These are phyloP conservation scores for Phyllotis vaccarum DNA, from an alignment of 2,797 vertebrate genomes.

Conservation along the genomic window DNA sequence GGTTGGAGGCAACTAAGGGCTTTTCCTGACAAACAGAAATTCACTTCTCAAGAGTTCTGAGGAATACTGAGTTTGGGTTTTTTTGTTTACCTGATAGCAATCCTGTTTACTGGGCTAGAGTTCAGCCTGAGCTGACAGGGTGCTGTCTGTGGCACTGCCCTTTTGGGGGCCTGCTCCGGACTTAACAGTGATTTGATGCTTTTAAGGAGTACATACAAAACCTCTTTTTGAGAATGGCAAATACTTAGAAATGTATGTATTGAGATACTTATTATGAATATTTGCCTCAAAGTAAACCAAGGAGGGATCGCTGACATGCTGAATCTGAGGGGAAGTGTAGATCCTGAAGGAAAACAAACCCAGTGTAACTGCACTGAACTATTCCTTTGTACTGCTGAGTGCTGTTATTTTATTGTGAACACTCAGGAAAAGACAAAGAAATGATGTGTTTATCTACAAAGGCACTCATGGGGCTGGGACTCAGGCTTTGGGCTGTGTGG, in stretches of 20 bases:
- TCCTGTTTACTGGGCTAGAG: no score
- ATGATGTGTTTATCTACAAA: not conserved
- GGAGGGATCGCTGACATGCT: not conserved
- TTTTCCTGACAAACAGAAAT: not conserved
- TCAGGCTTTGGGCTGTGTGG: not conserved
- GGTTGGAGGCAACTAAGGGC: not conserved
- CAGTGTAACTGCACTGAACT: not conserved
- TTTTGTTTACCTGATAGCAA: not conserved
- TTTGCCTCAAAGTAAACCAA: not conserved
- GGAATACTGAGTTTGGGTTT: not conserved
- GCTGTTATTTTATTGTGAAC: not conserved
- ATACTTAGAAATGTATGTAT: not conserved
- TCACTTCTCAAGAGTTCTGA: not conserved
- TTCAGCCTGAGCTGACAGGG: not conserved
- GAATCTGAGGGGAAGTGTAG: not conserved
- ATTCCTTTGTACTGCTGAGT: not conserved
- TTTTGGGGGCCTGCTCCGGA: not conserved
- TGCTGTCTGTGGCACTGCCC: not conserved
- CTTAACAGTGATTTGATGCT: not conserved
- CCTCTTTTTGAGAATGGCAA: not conserved
- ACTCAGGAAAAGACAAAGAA: not conserved
- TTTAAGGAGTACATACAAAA: not conserved
- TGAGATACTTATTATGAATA: not conserved
- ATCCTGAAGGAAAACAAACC: not conserved
- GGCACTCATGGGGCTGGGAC: not conserved